Base-by-base conservation (phyloP, 2,797 vertebrate genomes). In the Acipenser transmontanus region DNA sequence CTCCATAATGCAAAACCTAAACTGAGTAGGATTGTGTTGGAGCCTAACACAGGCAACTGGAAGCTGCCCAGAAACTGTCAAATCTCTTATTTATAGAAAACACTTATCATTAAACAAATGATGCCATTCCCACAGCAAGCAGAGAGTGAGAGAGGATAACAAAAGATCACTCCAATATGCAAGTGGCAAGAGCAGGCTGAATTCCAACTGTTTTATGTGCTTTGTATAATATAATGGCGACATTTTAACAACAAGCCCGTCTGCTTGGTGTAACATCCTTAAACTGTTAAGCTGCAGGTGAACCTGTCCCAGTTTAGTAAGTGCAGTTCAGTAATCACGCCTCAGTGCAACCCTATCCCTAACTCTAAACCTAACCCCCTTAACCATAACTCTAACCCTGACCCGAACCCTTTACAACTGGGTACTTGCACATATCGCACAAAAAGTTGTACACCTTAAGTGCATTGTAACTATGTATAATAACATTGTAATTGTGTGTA, bases 31-130 rank as follows among this genome's bases (percentile, higher is more conserved):
- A 64, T 56, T 69, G 68, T 65, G 60, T 54, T 61, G 34, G 54
- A 60, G 68, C 63, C 52, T 64, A 64, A 52, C 63, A 14, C 63
- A 8, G 34, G 50, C 49, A 52, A 63, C 59, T 69, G 67, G 68
- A 69, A 49, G 62, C 49, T 50, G 50, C 64, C 68, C 68, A 69
- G 68, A 69, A 59, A 69, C 17, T 63, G 63, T 64, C 61, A 54
- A 50, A 68, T 62, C 66, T 61, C 49, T 61, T 62, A 34, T 62
- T 68, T 68, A 52, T 60, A 62, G 51, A 63, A 52, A 13, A 62
- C 34, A 68, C 48, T 48, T 68, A 20, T 62, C 61, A 68, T 52
- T 52, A 68, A 59, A 48, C 14, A 51, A 13, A 20, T 68, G 60
- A 1, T 47, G 34, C 60, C 14, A 17, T 20, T 61, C 14, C 60